phyloP scores from a whole-genome alignment of 2,797 vertebrate species.

The Acipenser oxyrinchus region DNA sequence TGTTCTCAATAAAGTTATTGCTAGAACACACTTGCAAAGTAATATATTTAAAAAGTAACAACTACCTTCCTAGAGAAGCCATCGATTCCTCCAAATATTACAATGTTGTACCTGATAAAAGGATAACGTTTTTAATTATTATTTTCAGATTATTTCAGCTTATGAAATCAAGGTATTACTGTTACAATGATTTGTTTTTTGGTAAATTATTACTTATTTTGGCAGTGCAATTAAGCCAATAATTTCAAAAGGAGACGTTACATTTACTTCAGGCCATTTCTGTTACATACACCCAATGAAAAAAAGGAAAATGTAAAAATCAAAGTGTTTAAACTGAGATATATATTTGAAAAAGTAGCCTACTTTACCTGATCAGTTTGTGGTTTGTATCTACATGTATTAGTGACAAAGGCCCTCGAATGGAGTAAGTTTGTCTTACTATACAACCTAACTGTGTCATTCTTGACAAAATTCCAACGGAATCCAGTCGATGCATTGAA shows the following conservation, averaged over 20 bases:
- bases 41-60: no score
- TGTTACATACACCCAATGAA: no score
- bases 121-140: no score
- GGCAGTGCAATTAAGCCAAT: no score
- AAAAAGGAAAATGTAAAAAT: no score
- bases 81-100: slow-evolving; percentile 25
- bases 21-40: slow-evolving; percentile 3
- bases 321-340: slow-evolving; percentile 7
- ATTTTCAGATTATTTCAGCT: no score
- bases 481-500: slow-evolving; percentile 28
- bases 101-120: slow-evolving; percentile 17
- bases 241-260: no score
- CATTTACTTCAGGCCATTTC: no score
- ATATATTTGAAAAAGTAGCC: slow-evolving; percentile 7
- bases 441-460: slow-evolving; percentile 25
- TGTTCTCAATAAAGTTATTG: no score
- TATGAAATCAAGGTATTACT: no score
- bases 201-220: no score
- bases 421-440: slow-evolving; percentile 23
- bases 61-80: slow-evolving; percentile 22
- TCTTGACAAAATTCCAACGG: slow-evolving; percentile 21
- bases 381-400: slow-evolving; percentile 31
- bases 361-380: slow-evolving; percentile 28
- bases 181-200: no score
- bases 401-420: slow-evolving; percentile 22